Conservation (phyloP, 2,888 invertebrate genomes). For the Panorpa germanica region DNA sequence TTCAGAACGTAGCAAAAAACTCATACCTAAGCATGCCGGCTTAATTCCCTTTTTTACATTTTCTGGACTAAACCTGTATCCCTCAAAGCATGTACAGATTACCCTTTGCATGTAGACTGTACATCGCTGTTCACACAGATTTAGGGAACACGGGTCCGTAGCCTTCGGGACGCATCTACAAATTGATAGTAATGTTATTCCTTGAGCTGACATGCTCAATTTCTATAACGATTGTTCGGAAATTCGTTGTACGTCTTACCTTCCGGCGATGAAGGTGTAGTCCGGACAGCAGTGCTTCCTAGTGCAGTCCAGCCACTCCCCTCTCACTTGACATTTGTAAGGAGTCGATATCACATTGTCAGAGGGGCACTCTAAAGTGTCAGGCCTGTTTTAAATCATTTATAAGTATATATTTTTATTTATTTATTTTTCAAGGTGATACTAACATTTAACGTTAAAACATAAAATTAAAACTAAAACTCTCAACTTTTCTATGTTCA, state of each 20-base stretch:
- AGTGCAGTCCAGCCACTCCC: constrained; percentile 40
- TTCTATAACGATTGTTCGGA: no score
- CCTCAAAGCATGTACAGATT: constrained; percentile 44
- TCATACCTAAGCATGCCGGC: constrained; percentile 42
- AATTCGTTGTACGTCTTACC: constrained; percentile 27
- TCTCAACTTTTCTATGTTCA: no score
- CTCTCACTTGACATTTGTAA: constrained; percentile 37
- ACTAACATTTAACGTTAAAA: no score
- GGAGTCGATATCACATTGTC: constrained; percentile 35
- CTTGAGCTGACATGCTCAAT: no score
- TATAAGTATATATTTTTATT: no score
- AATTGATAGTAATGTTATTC: constrained; percentile 12
- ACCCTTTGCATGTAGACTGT: constrained; percentile 37
- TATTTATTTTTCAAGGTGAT: no score
- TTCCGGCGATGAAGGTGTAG: constrained; percentile 38
- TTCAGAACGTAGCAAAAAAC: no score
- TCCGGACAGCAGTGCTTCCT: constrained; percentile 40
- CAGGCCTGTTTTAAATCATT: constrained; percentile 12
- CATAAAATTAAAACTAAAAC: no score
- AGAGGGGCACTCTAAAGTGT: constrained; percentile 34
- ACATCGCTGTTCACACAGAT: constrained; percentile 45
- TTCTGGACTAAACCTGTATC: constrained; percentile 37
- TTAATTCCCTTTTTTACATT: constrained; percentile 34
- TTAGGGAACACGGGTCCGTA: constrained; percentile 40
- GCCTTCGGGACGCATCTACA: constrained; percentile 36